Conservation (phyloP, 2,888 invertebrate species). For the Elegia similella region DNA sequence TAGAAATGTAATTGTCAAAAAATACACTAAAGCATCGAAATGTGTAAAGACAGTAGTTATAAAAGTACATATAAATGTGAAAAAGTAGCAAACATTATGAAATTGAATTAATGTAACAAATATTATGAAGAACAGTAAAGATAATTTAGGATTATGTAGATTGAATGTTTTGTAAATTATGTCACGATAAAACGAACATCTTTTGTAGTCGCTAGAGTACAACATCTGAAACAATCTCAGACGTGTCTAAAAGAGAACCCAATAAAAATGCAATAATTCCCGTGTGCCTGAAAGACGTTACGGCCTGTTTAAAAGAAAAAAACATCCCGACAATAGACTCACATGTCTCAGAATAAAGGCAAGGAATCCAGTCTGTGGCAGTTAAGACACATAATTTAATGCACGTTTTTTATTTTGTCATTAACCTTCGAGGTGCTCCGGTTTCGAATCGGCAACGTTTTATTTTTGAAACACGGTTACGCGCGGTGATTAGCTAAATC, state of each 20-base stretch:
- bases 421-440: conserved; percentile 79
- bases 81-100: no score
- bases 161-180: background rate
- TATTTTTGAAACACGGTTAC: conserved; percentile 77
- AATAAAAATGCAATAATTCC: conserved; percentile 8
- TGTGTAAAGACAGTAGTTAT: no score
- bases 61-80: no score
- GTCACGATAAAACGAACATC: background rate
- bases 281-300: background rate
- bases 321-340: conserved; percentile 39
- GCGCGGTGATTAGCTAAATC: conserved; percentile 52
- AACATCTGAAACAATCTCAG: background rate
- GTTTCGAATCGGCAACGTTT: conserved; percentile 75
- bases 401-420: conserved; percentile 77
- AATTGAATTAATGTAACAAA: no score
- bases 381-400: conserved; percentile 65
- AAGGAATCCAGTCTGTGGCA: conserved; percentile 49
- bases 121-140: background rate
- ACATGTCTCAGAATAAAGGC: conserved; percentile 48
- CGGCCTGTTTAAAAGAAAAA: conserved; percentile 19
- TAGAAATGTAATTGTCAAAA: no score
- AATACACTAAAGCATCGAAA: no score
- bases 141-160: background rate
- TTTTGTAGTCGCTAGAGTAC: background rate
- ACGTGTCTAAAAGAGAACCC: background rate